These are phyloP conservation scores for Siphamia tubifer DNA, from an alignment of 2,113 vertebrate genomes.

Conservation along the genomic window DNA sequence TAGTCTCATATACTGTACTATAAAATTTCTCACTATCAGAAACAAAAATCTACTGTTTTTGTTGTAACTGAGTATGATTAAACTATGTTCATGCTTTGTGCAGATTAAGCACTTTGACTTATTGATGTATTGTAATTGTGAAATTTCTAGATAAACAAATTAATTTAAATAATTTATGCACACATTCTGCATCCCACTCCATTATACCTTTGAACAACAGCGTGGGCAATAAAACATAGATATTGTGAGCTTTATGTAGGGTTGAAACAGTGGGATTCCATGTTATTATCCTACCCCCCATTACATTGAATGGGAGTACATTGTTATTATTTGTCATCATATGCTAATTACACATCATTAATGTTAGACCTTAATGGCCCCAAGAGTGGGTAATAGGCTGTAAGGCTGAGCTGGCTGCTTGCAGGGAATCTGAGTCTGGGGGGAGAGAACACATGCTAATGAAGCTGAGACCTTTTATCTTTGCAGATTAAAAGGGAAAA, in stretches of 20 bases:
- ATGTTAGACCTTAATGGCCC: slow-evolving; percentile 89
- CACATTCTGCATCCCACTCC: slow-evolving; percentile 59
- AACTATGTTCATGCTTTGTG: slow-evolving; percentile 61
- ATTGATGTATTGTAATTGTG: slow-evolving; percentile 67
- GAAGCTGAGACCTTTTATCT: slow-evolving; percentile 85
- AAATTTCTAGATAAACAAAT: slow-evolving; percentile 71
- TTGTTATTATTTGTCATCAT: slow-evolving; percentile 95
- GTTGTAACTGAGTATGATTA: slow-evolving; percentile 37
- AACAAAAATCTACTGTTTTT: no score
- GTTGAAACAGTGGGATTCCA: slow-evolving; percentile 82
- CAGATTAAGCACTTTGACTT: slow-evolving; percentile 70
- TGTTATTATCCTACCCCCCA: slow-evolving; percentile 93
- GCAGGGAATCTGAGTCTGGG: slow-evolving; percentile 74
- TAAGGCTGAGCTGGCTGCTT: slow-evolving; percentile 79
- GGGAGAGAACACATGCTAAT: slow-evolving; percentile 81
- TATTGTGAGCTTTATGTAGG: slow-evolving; percentile 77
- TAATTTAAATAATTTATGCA: slow-evolving; percentile 82
- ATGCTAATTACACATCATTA: slow-evolving; percentile 97
- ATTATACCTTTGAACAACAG: slow-evolving; percentile 78
- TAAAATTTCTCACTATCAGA: slow-evolving; percentile 1
- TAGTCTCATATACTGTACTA: background rate
- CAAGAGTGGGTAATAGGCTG: slow-evolving; percentile 85
- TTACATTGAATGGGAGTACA: slow-evolving; percentile 88
- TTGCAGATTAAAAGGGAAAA: slow-evolving; percentile 85
- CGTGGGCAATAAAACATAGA: slow-evolving; percentile 76